Conservation (phyloP, 2,113 vertebrate genomes). For the Nerophis lumbriciformis region DNA sequence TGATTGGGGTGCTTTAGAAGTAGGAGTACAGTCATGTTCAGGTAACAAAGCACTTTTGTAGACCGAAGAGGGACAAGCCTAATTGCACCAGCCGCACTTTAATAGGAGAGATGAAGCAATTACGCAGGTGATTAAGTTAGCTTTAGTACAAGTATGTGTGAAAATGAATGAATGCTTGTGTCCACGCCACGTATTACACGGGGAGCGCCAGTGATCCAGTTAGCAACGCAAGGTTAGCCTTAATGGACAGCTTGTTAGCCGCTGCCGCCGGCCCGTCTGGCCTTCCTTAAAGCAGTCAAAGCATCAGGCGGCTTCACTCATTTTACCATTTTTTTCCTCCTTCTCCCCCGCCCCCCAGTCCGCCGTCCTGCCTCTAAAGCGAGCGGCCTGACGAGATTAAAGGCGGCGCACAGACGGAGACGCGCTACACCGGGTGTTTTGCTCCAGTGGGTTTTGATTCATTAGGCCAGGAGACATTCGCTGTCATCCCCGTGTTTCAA, state of each 20-base stretch:
- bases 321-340: conserved; percentile 18
- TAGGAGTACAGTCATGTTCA: background rate
- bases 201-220: conserved; percentile 40
- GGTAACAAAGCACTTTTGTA: conserved; percentile 20
- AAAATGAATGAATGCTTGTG: conserved; percentile 26
- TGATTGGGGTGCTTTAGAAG: background rate
- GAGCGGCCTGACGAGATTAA: conserved; percentile 41
- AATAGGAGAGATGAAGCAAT: conserved; percentile 73
- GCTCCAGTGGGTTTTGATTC: conserved; percentile 48
- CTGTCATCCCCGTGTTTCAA: conserved; percentile 24
- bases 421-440: conserved; percentile 21
- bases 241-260: conserved; percentile 59
- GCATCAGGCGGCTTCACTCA: conserved; percentile 48
- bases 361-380: conserved; percentile 21
- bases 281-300: conserved; percentile 49
- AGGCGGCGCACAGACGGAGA: conserved; percentile 19
- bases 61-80: conserved; percentile 47
- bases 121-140: conserved; percentile 70
- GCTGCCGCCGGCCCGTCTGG: conserved; percentile 37
- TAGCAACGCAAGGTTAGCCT: conserved; percentile 36
- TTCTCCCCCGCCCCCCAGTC: conserved; percentile 12
- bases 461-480: conserved; percentile 45
- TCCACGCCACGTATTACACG: conserved; percentile 22
- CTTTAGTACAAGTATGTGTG: conserved; percentile 32
- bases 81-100: conserved; percentile 64